A percentile compares a stretch with the other conserved stretches of the same genome.
phyloP scores from a whole-genome alignment of 2,888 invertebrate species.

The Philaethria dido region DNA sequence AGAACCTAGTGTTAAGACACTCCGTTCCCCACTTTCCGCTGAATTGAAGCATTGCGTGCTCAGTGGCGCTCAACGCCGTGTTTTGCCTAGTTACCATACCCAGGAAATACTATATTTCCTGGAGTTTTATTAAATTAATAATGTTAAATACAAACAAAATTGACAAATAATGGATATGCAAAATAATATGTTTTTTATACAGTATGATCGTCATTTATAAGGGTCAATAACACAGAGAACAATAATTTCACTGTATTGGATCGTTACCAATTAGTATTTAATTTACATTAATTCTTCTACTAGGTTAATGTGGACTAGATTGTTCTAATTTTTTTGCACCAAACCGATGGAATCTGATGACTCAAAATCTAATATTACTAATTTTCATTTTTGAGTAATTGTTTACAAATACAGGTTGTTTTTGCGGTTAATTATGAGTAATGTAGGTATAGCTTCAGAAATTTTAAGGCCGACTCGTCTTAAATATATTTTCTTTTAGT shows the following conservation, averaged over 20 bases:
- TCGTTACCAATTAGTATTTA: conserved; percentile 58
- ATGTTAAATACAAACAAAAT: no score
- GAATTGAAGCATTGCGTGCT: no score
- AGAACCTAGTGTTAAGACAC: no score
- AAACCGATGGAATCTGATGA: background rate
- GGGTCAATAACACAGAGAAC: conserved; percentile 33
- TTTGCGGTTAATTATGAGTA: background rate
- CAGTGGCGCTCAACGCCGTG: no score
- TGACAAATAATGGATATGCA: no score
- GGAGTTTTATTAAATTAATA: no score
- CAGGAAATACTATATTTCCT: no score
- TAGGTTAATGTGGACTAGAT: conserved; percentile 17
- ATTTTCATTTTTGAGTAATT: background rate
- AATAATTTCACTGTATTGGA: conserved; percentile 55
- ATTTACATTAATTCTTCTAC: conserved; percentile 49
- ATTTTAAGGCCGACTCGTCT: no score
- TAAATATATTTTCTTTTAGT: no score
- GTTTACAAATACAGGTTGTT: background rate
- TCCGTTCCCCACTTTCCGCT: no score
- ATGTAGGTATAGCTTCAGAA: background rate
- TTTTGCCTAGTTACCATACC: no score
- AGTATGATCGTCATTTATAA: conserved; percentile 7
- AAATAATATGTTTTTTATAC: background rate
- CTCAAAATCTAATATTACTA: background rate
- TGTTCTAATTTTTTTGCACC: conserved; percentile 4